phyloP scores from a whole-genome alignment of 2,113 vertebrate species.

The Neogobius melanostomus region DNA sequence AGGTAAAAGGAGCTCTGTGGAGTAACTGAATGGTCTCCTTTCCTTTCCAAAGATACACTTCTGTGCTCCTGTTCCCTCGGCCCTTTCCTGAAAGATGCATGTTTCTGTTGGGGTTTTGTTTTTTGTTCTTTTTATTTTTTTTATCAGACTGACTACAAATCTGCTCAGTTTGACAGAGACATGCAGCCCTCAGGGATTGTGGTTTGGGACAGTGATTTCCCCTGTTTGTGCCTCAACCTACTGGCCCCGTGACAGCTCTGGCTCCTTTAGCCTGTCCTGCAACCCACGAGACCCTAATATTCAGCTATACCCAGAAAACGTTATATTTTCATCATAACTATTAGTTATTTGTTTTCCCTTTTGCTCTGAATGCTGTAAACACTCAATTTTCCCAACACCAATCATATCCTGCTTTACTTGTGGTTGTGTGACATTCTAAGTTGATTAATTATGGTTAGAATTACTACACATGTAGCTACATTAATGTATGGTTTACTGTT shows the following conservation, averaged over 20 bases:
- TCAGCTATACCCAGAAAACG: slow-evolving; percentile 9
- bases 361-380: slow-evolving; percentile 27
- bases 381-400: not conserved
- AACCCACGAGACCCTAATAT: slow-evolving; percentile 23
- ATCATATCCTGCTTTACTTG: slow-evolving; percentile 40
- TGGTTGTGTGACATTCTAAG: slow-evolving; percentile 35
- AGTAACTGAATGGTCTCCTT: slow-evolving; percentile 54
- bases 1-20: slow-evolving; percentile 85
- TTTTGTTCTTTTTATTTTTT: not conserved
- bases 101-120: slow-evolving; percentile 29
- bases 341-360: slow-evolving; percentile 18
- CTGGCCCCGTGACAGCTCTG: slow-evolving; percentile 32
- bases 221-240: slow-evolving; percentile 39
- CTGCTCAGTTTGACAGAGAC: slow-evolving; percentile 21
- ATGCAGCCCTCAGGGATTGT: slow-evolving; percentile 23
- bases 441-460: not conserved
- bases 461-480: not conserved
- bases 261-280: slow-evolving; percentile 20
- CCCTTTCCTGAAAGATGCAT: slow-evolving; percentile 16
- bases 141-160: slow-evolving; percentile 21
- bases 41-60: slow-evolving; percentile 38
- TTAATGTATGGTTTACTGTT: not conserved
- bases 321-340: slow-evolving; percentile 11
- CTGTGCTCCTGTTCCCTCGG: slow-evolving; percentile 29
- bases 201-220: slow-evolving; percentile 40